Evolutionary conservation across 2,888 invertebrate species (phyloP), one percentile per base, ranked within the genome.

Genomic region (Dryococelus australis): DNA sequence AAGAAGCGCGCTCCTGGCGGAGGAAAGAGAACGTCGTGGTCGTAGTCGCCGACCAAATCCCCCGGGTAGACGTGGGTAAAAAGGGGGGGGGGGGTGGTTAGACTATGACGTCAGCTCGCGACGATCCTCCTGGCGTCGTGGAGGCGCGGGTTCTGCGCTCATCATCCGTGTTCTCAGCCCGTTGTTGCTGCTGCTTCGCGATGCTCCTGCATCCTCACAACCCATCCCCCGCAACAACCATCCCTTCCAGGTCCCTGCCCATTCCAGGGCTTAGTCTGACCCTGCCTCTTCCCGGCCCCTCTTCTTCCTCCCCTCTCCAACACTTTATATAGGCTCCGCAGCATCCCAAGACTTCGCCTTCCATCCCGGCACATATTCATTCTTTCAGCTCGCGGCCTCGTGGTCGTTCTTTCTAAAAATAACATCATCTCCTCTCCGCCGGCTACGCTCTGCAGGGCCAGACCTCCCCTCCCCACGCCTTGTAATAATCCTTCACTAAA

Each of bases 351-450:
- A 65, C 65, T 65, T 65, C 65, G 65, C 65, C 65, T 13, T 65
- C 65, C 65, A 65, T 65, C 65, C 65, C 65, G 65, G 65, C 65
- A 65, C 65, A 65, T 65, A 65, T 65, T 65, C 65, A 65, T 65
- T 65, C 65, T 65, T 65, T 65, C 65, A 65, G 65, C 65, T 65
- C 65, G 20, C 10, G 65, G 20, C 65, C 65, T 16, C 65, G 6
- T 24, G 65, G 65, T 16, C 65, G 65, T 65, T 24, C 20, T 65
- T 65, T 65, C 65, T 65, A 65, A 65, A 65, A 65, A 65, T 65
- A 65, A 65, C 65, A 65, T 65, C 65, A 13, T 24, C 65, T 65
- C 65, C 65, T 24, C 65, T 65, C 20, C 65, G 65, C 24, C 65
- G 65, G 65, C 65, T 20, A 65, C 65, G 65, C 24, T 65, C 65